Evolutionary conservation across 2,888 invertebrate species (phyloP).

Genomic region (Leucozona laternaria): DNA sequence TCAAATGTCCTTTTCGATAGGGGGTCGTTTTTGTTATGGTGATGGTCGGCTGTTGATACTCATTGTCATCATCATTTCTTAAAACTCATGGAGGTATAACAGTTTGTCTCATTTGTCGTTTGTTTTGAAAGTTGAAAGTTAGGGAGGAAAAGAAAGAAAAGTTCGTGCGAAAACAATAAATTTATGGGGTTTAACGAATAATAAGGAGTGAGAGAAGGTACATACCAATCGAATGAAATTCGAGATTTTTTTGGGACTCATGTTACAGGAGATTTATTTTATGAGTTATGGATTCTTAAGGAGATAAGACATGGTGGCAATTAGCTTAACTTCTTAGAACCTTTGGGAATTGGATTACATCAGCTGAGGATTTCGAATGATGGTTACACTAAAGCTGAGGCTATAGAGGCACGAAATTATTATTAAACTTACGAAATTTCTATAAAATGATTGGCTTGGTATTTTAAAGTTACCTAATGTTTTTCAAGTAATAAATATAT

Average conservation of each 20-base stretch:
- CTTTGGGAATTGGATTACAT: background rate
- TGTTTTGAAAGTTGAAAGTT: background rate
- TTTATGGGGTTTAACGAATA: background rate
- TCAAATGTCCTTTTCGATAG: conserved; percentile 12
- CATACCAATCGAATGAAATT: conserved; percentile 10
- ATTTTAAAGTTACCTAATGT: background rate
- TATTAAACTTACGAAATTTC: background rate
- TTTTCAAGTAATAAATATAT: background rate
- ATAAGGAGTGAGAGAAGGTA: background rate
- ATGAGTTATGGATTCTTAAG: conserved; percentile 8
- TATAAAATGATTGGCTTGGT: background rate
- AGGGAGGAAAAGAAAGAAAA: conserved; percentile 8
- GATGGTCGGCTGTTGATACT: conserved; percentile 19
- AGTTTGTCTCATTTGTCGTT: conserved; percentile 2
- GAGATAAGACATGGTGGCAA: conserved; percentile 22
- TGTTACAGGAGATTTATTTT: conserved; percentile 12
- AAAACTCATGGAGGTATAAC: conserved; percentile 8
- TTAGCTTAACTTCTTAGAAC: background rate
- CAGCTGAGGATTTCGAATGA: background rate
- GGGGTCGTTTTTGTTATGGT: background rate
- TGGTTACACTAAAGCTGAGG: background rate
- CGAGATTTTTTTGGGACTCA: background rate
- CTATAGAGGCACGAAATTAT: background rate
- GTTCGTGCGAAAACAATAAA: conserved; percentile 14
- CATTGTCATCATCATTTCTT: conserved; percentile 6